Percentiles rank a stretch among this genome's conserved stretches.
These are phyloP conservation scores for Pluvialis apricaria DNA, from an alignment of 2,113 vertebrate species.

Conservation along the genomic window DNA sequence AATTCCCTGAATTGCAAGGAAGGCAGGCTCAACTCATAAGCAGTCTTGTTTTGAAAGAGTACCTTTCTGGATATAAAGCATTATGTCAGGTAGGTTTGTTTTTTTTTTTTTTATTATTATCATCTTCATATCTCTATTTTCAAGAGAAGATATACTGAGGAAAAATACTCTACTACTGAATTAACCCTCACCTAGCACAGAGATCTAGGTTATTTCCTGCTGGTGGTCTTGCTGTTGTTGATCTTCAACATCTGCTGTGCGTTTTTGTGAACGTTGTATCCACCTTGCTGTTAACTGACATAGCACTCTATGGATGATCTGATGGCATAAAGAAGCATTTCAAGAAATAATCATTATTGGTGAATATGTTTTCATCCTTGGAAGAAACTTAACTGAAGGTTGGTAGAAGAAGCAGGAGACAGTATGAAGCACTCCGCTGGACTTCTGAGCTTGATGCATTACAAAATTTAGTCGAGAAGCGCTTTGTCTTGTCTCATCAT, in stretches of 20 bases:
- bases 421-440: neutral
- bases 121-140: neutral
- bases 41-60: neutral
- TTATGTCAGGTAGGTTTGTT: neutral
- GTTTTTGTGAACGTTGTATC: neutral
- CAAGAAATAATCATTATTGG: neutral
- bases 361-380: neutral
- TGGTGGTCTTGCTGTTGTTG: neutral
- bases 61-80: neutral
- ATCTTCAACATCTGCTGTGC: neutral
- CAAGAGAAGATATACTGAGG: neutral
- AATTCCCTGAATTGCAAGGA: neutral
- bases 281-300: neutral
- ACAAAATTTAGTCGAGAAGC: neutral
- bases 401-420: neutral
- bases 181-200: neutral
- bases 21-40: neutral
- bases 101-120: neutral
- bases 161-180: neutral
- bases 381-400: neutral
- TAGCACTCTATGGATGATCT: neutral
- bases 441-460: neutral
- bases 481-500: neutral
- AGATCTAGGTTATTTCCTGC: neutral
- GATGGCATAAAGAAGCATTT: neutral